phyloP scores from a whole-genome alignment of 2,888 invertebrate species.

The Leptinotarsa peninsularis region DNA sequence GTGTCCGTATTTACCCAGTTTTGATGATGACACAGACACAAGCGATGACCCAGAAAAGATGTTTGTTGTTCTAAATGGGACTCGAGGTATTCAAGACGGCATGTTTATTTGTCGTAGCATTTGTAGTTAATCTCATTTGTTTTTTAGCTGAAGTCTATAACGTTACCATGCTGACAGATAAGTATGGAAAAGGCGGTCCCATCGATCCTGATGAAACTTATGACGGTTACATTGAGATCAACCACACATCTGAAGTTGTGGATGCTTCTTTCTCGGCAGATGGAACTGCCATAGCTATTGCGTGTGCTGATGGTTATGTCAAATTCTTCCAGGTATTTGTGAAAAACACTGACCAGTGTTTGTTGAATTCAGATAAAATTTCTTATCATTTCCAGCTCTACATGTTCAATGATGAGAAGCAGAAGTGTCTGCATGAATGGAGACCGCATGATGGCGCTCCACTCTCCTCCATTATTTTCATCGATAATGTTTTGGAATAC shows the following conservation, averaged over 20 bases:
- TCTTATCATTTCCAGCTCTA: constrained; percentile 77
- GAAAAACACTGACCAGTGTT: too few species aligned
- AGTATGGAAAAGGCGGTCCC: constrained; percentile 64
- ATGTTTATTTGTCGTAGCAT: constrained; percentile 13
- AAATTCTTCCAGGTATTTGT: constrained; percentile 86
- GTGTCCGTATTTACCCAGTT: constrained; percentile 91
- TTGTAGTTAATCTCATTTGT: background rate
- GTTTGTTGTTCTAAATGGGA: constrained; percentile 84
- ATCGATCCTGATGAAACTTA: constrained; percentile 63
- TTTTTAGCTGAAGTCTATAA: constrained; percentile 70
- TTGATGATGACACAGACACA: constrained; percentile 72
- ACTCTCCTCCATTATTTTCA: constrained; percentile 89
- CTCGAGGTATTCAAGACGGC: constrained; percentile 68
- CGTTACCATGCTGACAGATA: constrained; percentile 65
- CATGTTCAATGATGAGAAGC: constrained; percentile 76
- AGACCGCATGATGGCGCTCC: constrained; percentile 90
- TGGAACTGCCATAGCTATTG: constrained; percentile 93
- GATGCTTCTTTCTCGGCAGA: constrained; percentile 94
- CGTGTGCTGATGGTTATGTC: constrained; percentile 87
- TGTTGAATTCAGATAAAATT: too few species aligned
- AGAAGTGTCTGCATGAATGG: constrained; percentile 92
- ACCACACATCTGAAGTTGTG: constrained; percentile 75
- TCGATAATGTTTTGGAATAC: constrained; percentile 90
- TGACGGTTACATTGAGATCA: constrained; percentile 71
- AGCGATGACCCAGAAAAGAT: constrained; percentile 81